A percentile compares a stretch with the other conserved stretches of the same genome.
Evolutionary conservation across 2,797 vertebrate genomes (phyloP).

Genomic region (Macropodus opercularis): DNA sequence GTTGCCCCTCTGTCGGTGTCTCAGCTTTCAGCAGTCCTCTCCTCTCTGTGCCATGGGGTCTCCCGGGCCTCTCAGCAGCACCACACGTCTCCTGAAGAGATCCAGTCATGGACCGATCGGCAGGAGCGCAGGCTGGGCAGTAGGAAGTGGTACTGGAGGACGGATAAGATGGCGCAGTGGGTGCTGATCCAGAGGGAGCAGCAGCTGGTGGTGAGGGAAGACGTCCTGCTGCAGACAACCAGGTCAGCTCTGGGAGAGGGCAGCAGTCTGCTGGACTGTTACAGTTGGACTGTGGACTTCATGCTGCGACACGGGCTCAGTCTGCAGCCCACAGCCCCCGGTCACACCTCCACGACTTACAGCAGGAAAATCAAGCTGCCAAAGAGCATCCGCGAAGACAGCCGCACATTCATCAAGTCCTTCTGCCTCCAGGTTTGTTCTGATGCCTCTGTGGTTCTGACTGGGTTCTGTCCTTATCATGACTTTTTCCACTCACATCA

Average conservation of each 20-base stretch:
- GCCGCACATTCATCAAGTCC: conserved; percentile 74
- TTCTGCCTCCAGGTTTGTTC: conserved; percentile 76
- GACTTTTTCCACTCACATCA: too few species aligned
- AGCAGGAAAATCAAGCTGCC: conserved; percentile 62
- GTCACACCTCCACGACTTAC: conserved; percentile 39
- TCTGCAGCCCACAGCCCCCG: conserved; percentile 52
- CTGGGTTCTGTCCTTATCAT: too few species aligned
- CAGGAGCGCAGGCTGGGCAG: conserved; percentile 22
- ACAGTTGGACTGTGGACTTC: conserved; percentile 87
- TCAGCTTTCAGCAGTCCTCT: conserved; percentile 84
- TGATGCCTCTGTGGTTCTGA: background rate
- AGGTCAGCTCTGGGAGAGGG: conserved; percentile 53
- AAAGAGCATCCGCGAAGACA: conserved; percentile 70
- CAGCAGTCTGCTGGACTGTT: conserved; percentile 67
- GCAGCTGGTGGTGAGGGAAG: conserved; percentile 85
- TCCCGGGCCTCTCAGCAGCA: conserved; percentile 78
- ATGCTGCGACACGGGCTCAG: conserved; percentile 86
- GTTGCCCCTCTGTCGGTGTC: conserved; percentile 57
- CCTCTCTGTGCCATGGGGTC: conserved; percentile 83
- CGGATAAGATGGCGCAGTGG: conserved; percentile 86
- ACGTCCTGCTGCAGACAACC: conserved; percentile 84
- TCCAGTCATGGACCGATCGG: conserved; percentile 75
- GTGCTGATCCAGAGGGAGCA: conserved; percentile 87
- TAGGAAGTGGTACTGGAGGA: conserved; percentile 62
- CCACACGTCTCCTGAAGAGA: conserved; percentile 59